Evolutionary conservation across 2,113 vertebrate genomes (phyloP).

Genomic region (Nothobranchius kuhntae): DNA sequence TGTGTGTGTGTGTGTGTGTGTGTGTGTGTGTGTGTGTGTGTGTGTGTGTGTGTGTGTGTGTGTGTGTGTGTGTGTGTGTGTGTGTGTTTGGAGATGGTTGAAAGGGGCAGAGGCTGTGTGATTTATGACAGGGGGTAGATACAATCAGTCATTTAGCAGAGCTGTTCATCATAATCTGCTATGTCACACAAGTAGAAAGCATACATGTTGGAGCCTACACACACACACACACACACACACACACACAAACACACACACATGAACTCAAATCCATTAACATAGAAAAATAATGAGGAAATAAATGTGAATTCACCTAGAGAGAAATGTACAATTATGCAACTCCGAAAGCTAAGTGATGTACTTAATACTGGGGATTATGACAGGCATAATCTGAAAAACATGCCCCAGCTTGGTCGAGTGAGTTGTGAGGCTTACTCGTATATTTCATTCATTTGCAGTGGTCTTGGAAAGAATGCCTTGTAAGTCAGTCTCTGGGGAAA

Average conservation of each 20-base stretch:
- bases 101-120: slow-evolving; percentile 65
- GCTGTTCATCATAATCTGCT: slow-evolving; percentile 73
- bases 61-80: slow-evolving; percentile 5
- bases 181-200: slow-evolving; percentile 62
- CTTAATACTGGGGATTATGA: too few species aligned
- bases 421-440: too few species aligned
- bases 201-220: slow-evolving; percentile 55
- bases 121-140: slow-evolving; percentile 66
- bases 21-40: slow-evolving; percentile 27
- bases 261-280: background rate
- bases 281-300: background rate
- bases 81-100: slow-evolving; percentile 47
- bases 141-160: slow-evolving; percentile 72
- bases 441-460: too few species aligned
- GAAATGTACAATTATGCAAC: background rate
- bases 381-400: too few species aligned
- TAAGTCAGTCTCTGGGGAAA: too few species aligned
- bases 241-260: background rate
- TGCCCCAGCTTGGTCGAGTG: too few species aligned
- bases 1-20: slow-evolving; percentile 39
- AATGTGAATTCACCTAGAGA: background rate
- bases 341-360: too few species aligned
- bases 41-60: slow-evolving; percentile 45
- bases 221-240: slow-evolving; percentile 23
- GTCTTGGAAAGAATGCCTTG: too few species aligned